Evolutionary conservation across 2,113 vertebrate genomes (phyloP).

Genomic region (Dicaeum eximium): DNA sequence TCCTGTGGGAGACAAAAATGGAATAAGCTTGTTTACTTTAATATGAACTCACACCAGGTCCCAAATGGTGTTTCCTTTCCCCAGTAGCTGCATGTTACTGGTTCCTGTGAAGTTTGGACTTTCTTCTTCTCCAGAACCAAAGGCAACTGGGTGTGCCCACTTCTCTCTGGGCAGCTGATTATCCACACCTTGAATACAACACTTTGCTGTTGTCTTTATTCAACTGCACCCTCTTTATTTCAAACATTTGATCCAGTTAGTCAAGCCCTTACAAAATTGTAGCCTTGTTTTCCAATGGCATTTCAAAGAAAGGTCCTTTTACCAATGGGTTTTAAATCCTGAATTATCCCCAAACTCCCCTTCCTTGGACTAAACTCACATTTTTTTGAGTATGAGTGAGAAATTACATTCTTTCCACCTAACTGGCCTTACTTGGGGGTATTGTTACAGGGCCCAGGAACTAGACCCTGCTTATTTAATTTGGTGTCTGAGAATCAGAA

Average conservation of each 20-base stretch:
- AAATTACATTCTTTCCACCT: background rate
- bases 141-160: too few species aligned
- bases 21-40: background rate
- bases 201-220: background rate
- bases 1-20: background rate
- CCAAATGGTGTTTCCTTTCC: background rate
- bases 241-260: background rate
- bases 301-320: background rate
- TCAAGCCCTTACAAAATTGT: background rate
- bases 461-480: background rate
- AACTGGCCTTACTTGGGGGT: background rate
- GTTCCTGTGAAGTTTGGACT: background rate
- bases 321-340: background rate
- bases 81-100: background rate
- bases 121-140: background rate
- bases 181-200: background rate
- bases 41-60: background rate
- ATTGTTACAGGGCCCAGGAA: background rate
- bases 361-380: background rate
- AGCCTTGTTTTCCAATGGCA: background rate
- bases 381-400: background rate
- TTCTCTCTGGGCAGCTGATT: background rate
- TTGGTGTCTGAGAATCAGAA: background rate
- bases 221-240: background rate
- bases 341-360: background rate